These are phyloP conservation scores for Platorchestia sp. DNA, from an alignment of 1,140 invertebrate species.

Conservation along the genomic window DNA sequence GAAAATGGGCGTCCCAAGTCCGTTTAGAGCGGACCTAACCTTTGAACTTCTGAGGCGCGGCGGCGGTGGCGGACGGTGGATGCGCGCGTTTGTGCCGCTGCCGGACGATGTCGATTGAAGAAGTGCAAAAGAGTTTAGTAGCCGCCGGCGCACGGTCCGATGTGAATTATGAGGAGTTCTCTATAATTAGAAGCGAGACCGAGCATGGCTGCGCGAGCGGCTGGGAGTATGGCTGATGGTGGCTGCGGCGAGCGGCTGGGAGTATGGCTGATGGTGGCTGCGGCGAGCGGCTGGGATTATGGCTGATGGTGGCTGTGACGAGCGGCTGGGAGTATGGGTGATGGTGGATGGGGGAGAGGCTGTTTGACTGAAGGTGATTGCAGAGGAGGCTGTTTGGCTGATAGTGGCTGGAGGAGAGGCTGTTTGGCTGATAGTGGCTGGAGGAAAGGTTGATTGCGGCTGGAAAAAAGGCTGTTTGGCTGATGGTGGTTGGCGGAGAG, in stretches of 20 bases:
- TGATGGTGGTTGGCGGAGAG: not conserved
- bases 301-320: not conserved
- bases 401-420: not conserved
- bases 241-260: not conserved
- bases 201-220: not conserved
- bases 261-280: not conserved
- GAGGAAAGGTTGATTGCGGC: not conserved
- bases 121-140: conserved; percentile 33
- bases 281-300: not conserved
- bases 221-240: not conserved
- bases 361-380: too few species aligned
- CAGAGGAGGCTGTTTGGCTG: not conserved
- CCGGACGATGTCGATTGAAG: conserved; percentile 21
- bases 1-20: not conserved
- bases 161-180: conserved; percentile 46
- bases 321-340: not conserved
- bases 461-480: not conserved
- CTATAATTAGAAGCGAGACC: conserved; percentile 32
- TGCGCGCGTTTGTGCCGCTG: not conserved
- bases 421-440: not conserved
- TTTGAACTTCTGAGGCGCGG: conserved; percentile 11
- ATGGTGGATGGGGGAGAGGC: not conserved
- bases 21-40: not conserved
- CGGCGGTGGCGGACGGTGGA: not conserved
- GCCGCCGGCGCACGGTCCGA: not conserved